Evolutionary conservation across 2,113 vertebrate genomes (phyloP).

Genomic region (Cynocephalus volans): DNA sequence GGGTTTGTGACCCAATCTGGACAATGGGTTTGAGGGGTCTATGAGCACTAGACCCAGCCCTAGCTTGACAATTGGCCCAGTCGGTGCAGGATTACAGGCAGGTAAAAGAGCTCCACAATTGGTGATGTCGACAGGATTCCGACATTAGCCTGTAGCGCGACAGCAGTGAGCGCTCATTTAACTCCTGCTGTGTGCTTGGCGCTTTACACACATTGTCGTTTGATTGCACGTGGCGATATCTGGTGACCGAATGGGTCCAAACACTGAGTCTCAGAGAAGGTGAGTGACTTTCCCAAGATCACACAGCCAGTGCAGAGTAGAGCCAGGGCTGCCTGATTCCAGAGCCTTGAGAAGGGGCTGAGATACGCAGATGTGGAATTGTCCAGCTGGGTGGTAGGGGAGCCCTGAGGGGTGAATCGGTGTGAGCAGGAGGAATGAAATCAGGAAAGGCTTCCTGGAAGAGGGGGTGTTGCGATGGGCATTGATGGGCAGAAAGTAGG

Average conservation of each 20-base stretch:
- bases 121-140: no score
- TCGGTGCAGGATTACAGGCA: no score
- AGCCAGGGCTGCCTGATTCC: neutral
- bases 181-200: neutral
- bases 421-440: neutral
- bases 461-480: neutral
- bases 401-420: neutral
- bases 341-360: neutral
- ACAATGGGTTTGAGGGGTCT: no score
- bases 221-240: neutral
- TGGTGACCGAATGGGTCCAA: neutral
- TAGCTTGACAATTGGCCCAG: no score
- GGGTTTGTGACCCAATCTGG: no score
- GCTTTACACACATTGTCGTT: neutral
- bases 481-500: neutral
- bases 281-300: neutral
- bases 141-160: no score
- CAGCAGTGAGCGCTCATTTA: neutral
- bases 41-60: no score
- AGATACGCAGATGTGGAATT: neutral
- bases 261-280: conserved; percentile 4
- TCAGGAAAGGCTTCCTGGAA: neutral
- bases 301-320: neutral
- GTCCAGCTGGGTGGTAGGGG: neutral
- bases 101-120: no score